Base-by-base conservation (phyloP, 2,888 invertebrate genomes). In the Stenchaetothrips biformis region DNA sequence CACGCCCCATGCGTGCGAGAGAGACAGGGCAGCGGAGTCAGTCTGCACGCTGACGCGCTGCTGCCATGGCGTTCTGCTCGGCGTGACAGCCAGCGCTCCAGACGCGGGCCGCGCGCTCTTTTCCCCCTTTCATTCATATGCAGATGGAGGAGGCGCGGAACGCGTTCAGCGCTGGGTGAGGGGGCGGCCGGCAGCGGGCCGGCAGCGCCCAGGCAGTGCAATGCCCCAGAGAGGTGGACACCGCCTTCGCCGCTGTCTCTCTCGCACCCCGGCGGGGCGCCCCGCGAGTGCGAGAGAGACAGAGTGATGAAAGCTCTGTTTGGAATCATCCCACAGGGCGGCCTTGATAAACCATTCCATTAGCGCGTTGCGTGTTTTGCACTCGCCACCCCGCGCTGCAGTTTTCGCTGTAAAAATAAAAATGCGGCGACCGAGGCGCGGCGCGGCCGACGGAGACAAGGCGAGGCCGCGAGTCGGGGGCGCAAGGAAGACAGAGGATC, bases 111-210 rank as follows among this genome's bases (percentile, higher is more conserved):
- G 53, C 11, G 11, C 11, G 53, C 53, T 11, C 16, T 18, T 13
- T 53, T 53, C 13, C 53, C 16, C 53, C 13, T 74, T 74, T 74
- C 67, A 74, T 74, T 74, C 67, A 74, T 74, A 74, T 74, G 67
- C 67, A 74, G 67, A 74, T 74, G 21, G 25, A 21, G n/a, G 62
- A n/a, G 62, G 62, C 62, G 53, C 53, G 9, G 53, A 53, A 7
- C 53, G 53, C 53, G 53, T 16, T 53, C 53, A 13, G 9, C 53
- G 67, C 21, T 21, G 67, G 49, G 53, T 21, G 67, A 11, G 11
- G 67, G 21, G 67, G 67, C 21, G 2, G 25, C 25, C 18, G 7
- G 67, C n/a, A 62, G 21, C 16, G 62, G 62, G n/a, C 2, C n/a
- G 6, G 62, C 21, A 21, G 62, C 7, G 62, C 3, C 53, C 4